Evolutionary conservation across 2,888 invertebrate species (phyloP).

Genomic region (Himalopsyche kuldschensis): DNA sequence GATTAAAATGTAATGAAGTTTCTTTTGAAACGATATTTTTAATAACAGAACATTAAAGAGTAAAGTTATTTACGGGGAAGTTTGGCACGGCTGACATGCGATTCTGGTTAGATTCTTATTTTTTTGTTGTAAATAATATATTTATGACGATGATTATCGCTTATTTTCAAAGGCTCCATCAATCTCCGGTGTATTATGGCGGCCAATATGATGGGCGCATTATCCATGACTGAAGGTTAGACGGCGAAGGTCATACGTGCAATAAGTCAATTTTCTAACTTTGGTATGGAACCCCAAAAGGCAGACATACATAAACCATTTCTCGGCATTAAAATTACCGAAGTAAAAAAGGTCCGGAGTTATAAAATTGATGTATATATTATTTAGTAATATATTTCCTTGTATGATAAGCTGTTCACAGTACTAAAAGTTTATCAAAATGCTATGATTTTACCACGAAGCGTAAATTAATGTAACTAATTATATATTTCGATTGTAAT

Average conservation of each 20-base stretch:
- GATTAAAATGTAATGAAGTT: neutral
- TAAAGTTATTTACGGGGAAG: neutral
- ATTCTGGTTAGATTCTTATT: neutral
- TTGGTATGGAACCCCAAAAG: neutral
- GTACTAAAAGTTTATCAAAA: no score
- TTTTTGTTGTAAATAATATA: neutral
- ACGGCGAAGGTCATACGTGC: constrained; percentile 14
- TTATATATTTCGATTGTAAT: no score
- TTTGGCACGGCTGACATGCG: neutral
- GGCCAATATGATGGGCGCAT: neutral
- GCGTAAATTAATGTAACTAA: no score
- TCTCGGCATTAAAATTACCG: neutral
- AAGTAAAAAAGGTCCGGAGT: neutral
- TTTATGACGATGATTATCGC: neutral
- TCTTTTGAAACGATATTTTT: neutral
- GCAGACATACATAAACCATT: neutral
- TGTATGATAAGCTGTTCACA: no score
- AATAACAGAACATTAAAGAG: neutral
- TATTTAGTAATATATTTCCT: no score
- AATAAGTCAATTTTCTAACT: constrained; percentile 22
- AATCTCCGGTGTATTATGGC: neutral
- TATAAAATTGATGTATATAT: no score
- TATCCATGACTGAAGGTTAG: neutral
- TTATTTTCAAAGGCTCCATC: neutral
- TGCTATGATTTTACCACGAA: no score